Evolutionary conservation across 2,888 invertebrate species (phyloP).

Genomic region (Macaria liturata): DNA sequence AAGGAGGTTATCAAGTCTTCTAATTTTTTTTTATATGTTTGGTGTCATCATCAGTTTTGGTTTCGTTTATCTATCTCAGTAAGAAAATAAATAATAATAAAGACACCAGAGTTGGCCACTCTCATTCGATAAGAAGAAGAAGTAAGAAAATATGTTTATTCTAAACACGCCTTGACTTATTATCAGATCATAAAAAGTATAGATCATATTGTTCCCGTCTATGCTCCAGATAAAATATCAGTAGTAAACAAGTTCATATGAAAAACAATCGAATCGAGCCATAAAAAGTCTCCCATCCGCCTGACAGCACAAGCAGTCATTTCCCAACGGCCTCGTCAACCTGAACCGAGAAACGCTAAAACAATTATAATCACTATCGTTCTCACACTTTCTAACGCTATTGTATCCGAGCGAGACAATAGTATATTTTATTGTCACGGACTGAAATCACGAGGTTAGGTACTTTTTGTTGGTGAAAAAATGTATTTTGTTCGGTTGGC

Average conservation of each 20-base stretch:
- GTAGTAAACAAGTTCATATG: not conserved
- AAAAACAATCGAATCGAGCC: constrained; percentile 26
- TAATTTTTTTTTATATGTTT: too few species aligned
- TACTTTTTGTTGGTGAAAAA: constrained; percentile 40
- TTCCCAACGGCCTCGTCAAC: constrained; percentile 31
- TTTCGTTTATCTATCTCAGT: too few species aligned
- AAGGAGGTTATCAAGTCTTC: too few species aligned
- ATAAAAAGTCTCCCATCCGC: constrained; percentile 29
- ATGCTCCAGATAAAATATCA: not conserved
- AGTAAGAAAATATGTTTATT: too few species aligned
- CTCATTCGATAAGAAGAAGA: too few species aligned
- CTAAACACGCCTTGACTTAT: too few species aligned
- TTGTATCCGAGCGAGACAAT: constrained; percentile 71
- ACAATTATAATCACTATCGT: constrained; percentile 66
- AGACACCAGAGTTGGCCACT: too few species aligned
- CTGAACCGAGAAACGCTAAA: constrained; percentile 39
- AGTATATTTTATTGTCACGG: constrained; percentile 59
- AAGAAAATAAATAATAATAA: too few species aligned
- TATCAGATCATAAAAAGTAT: too few species aligned
- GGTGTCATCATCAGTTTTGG: too few species aligned
- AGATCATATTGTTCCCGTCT: too few species aligned
- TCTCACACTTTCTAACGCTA: constrained; percentile 79
- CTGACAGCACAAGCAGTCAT: constrained; percentile 19
- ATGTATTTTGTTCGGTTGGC: constrained; percentile 26
- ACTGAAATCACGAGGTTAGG: constrained; percentile 52